Evolutionary conservation across 2,888 invertebrate genomes (phyloP), one percentile per base, ranked within the genome.

Genomic region (Clusia tigrina): DNA sequence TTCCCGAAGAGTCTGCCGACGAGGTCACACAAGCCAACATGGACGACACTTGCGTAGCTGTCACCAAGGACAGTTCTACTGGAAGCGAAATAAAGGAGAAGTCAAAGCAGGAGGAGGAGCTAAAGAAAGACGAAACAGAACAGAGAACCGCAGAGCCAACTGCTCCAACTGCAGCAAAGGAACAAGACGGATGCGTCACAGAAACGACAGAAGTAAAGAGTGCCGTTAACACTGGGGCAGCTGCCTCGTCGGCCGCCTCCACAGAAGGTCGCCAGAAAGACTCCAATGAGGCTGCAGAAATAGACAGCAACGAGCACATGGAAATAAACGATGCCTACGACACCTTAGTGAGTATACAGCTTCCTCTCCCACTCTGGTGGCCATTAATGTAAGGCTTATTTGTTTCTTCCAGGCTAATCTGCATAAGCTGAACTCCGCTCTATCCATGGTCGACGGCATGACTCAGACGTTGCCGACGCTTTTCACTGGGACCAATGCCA

Each of bases 1-100:
- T 77, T 78, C 79, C 78, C 38, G 81, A 79, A 71, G 78, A 82
- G 74, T 76, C 77, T 25, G 77, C 74, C 57, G 79, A 80, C 63
- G 81, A 81, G 61, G 73, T 80, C 58, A 74, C 74, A 17, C 71
- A 76, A 68, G 69, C 67, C 55, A n/a, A n/a, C n/a, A 65, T 75
- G 26, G 68, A 69, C 26, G 72, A 73, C 42, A 68, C 72, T 20
- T 60, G 46, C 25, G 18, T 63, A 52, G 51, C 37, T 53, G 24
- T 58, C 25, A n/a, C 52, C 32, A 26, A n/a, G n/a, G n/a, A n/a
- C 66, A 42, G 32, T 32, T 32, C 32, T 12, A 32, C 32, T n/a
- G n/a, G n/a, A n/a, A 23, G 24, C 42, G n/a, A 46, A 57, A 62
- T 15, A 25, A 54, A 5, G 42, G 54, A 25, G 64, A 64, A 54